Conservation (phyloP, 2,888 invertebrate species). For the Sinodicranocentrus sp. region DNA sequence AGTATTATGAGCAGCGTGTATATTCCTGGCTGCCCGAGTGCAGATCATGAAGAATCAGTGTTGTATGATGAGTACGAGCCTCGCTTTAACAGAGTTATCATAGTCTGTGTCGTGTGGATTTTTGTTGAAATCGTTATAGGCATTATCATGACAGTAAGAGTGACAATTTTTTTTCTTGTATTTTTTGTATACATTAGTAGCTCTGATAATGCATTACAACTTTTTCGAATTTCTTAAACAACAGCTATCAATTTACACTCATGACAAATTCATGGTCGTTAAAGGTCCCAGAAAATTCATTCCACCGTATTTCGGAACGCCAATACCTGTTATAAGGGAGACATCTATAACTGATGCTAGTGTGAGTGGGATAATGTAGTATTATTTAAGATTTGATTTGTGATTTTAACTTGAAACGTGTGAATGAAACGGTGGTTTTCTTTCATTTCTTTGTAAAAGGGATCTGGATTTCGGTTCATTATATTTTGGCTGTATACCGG, state of each 20-base stretch:
- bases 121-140: slow-evolving; percentile 19
- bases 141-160: slow-evolving; percentile 40
- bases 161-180: no score
- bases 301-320: not conserved
- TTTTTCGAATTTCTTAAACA: not conserved
- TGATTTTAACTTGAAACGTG: no score
- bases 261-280: slow-evolving; percentile 26
- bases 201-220: not conserved
- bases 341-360: not conserved
- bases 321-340: slow-evolving; percentile 43
- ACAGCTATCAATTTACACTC: not conserved
- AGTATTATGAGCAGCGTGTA: no score
- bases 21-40: slow-evolving; percentile 31
- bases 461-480: not conserved
- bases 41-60: not conserved
- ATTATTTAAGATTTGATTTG: not conserved
- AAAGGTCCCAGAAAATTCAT: slow-evolving; percentile 8
- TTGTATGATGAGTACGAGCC: not conserved
- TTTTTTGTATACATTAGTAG: no score
- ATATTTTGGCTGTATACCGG: slow-evolving; percentile 15
- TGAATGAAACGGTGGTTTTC: no score
- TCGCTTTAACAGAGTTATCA: not conserved
- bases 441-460: no score
- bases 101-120: slow-evolving; percentile 1
- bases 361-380: slow-evolving; percentile 14